A percentile compares a stretch with the other conserved stretches of the same genome.
Evolutionary conservation across 2,888 invertebrate genomes (phyloP).

Genomic region (Macrophya annulata): DNA sequence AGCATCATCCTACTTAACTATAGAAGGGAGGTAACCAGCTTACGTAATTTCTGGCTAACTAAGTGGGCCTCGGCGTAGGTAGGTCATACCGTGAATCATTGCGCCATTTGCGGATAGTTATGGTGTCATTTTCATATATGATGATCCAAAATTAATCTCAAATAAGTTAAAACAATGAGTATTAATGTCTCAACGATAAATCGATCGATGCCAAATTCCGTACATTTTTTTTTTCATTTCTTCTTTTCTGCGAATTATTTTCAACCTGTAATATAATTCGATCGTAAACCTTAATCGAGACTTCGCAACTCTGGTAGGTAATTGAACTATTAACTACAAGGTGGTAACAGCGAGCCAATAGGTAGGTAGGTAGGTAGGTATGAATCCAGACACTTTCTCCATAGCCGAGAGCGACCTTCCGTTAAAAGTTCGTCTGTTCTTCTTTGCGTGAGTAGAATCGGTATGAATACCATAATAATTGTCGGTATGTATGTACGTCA

Average conservation of each 20-base stretch:
- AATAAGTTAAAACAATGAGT: not conserved
- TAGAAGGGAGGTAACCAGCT: conserved; percentile 52
- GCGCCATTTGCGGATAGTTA: conserved; percentile 14
- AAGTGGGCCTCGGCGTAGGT: conserved; percentile 27
- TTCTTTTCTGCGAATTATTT: not conserved
- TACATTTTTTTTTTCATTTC: no score
- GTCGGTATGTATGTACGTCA: not conserved
- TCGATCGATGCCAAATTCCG: not conserved
- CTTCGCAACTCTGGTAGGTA: conserved; percentile 25
- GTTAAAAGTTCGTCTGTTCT: conserved; percentile 35
- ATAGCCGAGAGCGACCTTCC: conserved; percentile 27
- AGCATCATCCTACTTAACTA: conserved; percentile 23
- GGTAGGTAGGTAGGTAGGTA: not conserved
- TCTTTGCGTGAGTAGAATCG: conserved; percentile 23
- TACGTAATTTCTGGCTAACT: conserved; percentile 42
- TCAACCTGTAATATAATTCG: not conserved
- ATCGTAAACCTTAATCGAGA: not conserved
- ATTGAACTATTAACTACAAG: conserved; percentile 43
- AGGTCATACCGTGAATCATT: conserved; percentile 45
- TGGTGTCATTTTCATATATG: not conserved
- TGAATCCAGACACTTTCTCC: conserved; percentile 37
- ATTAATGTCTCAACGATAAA: not conserved
- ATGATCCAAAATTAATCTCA: not conserved
- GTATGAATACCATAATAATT: conserved; percentile 48
- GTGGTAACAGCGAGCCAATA: conserved; percentile 22